Evolutionary conservation across 2,113 vertebrate species (phyloP), one percentile per base, ranked within the genome.

Genomic region (Ivindomyrus marchei): DNA sequence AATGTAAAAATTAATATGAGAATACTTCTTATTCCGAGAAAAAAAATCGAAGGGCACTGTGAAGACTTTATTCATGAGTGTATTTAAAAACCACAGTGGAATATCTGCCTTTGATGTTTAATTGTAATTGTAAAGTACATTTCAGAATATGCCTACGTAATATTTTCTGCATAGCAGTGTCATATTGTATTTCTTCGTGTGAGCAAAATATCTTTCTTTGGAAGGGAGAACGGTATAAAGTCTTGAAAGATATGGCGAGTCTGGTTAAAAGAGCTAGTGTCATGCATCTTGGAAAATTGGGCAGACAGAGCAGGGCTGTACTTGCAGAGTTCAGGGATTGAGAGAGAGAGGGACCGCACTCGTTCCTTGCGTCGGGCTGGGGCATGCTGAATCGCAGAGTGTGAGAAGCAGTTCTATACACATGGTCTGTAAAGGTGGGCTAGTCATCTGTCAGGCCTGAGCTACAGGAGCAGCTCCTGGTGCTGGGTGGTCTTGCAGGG

Each of bases 81-180:
- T 95, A 95, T 95, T 95, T 92, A 93, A 66, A 94, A 94, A 96
- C 95, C 95, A 96, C 96, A 94, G 94, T 94, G 95, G 96, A 96
- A 96, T 96, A 94, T 94, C 94, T 91, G 93, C 91, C 95, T 96
- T 96, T 96, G 96, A 96, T 96, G 95, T 96, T 95, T 96, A 95
- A 96, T 96, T 95, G 94, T 96, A 88, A 96, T 95, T 96, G 95
- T 96, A 95, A 95, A 96, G 96, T 93, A 95, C 94, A 95, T 94
- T 95, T 95, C 94, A 95, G 94, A 95, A 96, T 96, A 94, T 95
- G 95, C 95, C 94, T 95, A 94, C 95, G 95, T 96, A 95, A 95
- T 94, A 93, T 93, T 91, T 90, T 93, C 91, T 93, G 95, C 93
- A 94, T 93, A 52, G 94, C 92, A 94, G 94, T 92, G 93, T 92